Percentiles rank a stretch among this genome's conserved stretches.
These are phyloP conservation scores for Protosalanx chinensis DNA, from an alignment of 2,797 vertebrate genomes.

Conservation along the genomic window DNA sequence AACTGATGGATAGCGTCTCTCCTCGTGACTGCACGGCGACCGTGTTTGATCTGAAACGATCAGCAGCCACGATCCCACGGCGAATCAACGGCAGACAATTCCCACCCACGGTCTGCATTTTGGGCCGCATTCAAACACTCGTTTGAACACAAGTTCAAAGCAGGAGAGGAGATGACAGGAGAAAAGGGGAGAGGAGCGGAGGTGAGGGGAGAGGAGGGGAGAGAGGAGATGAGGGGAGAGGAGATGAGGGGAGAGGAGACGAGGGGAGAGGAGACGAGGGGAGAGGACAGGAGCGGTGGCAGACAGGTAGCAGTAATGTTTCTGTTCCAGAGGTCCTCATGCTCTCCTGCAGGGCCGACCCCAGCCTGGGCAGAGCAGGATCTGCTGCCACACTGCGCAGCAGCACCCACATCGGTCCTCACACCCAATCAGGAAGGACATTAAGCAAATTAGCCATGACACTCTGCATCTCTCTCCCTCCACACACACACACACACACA, in stretches of 20 bases:
- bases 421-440: background rate
- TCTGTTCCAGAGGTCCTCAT: conserved; percentile 45
- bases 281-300: conserved; percentile 48
- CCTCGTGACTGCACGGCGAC: conserved; percentile 49
- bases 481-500: conserved; percentile 41
- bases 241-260: conserved; percentile 60
- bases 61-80: conserved; percentile 66
- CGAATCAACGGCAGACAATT: conserved; percentile 71
- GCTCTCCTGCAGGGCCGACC: conserved; percentile 51
- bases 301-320: conserved; percentile 52
- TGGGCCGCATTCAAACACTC: conserved; percentile 54
- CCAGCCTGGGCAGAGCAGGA: background rate
- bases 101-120: conserved; percentile 63
- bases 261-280: conserved; percentile 56
- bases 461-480: background rate
- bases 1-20: conserved; percentile 63
- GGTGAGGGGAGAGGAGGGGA: conserved; percentile 46
- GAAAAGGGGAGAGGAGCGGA: conserved; percentile 55
- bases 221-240: background rate
- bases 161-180: conserved; percentile 64
- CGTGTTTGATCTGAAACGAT: conserved; percentile 73
- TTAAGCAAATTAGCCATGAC: background rate
- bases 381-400: background rate
- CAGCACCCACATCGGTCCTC: background rate
- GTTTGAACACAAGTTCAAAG: conserved; percentile 62